Evolutionary conservation across 2,113 vertebrate species (phyloP).

Genomic region (Tursiops truncatus): DNA sequence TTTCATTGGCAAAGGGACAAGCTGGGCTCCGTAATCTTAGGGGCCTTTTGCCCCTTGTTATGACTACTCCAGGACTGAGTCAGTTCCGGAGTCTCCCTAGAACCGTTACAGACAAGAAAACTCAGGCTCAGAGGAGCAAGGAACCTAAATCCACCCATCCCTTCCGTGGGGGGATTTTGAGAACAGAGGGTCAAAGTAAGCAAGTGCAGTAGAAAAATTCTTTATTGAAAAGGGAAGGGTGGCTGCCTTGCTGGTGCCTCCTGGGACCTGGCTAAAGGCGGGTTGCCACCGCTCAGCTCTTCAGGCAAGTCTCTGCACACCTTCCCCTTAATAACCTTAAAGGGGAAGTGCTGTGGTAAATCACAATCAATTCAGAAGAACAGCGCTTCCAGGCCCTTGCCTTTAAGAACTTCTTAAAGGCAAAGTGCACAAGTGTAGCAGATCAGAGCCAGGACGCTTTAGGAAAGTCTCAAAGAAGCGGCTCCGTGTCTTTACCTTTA

Average conservation of each 20-base stretch:
- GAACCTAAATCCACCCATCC: neutral
- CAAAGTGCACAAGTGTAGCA: neutral
- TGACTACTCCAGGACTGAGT: neutral
- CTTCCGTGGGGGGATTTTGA: neutral
- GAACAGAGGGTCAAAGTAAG: constrained; percentile 17
- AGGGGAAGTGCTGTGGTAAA: neutral
- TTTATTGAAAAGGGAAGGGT: constrained; percentile 71
- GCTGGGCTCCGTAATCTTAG: neutral
- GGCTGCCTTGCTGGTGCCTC: constrained; percentile 17
- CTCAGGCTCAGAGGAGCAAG: neutral
- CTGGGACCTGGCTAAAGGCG: constrained; percentile 2
- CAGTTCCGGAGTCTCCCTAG: neutral
- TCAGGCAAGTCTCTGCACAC: neutral
- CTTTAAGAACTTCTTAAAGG: constrained; percentile 64
- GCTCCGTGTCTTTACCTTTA: constrained; percentile 57
- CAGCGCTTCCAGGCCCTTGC: neutral
- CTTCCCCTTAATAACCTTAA: constrained; percentile 62
- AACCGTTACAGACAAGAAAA: neutral
- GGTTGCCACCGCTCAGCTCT: neutral
- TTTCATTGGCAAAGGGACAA: neutral
- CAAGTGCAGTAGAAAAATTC: constrained; percentile 66
- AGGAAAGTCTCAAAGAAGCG: neutral
- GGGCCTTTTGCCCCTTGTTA: neutral
- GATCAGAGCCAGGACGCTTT: neutral
- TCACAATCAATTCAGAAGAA: neutral